Base-by-base conservation (phyloP, 92 coral and sea anemone genomes). In the Chrysogorgia sp. region DNA sequence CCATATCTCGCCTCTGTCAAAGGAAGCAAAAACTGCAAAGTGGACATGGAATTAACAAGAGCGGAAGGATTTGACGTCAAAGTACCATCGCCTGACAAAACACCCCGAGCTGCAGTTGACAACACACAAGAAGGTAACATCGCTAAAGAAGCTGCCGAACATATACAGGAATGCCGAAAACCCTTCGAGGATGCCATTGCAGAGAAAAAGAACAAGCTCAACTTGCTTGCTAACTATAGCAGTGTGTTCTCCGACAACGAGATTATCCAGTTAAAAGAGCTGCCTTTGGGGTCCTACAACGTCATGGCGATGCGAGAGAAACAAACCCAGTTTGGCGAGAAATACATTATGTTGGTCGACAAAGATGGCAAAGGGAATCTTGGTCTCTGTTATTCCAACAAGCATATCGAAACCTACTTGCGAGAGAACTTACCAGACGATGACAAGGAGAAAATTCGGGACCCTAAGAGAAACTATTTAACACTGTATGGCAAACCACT, bases 311-410 rank as follows among this genome's bases (percentile, higher is more conserved):
- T 77, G 77, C 82, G 76, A 33, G 82, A 77, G 41, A 43, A 32
- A 22, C 82, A 77, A 34, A 77, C 82, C 76, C 82, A 77, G 40
- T 77, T 63, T 35, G 82, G 82, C 3, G 55, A 77, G 82, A 77
- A 77, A 40, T 37, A 30, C 19, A 58, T 67, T 3, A 33, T 76
- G 76, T 20, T 40, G 85, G 30, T 81, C 69, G 31, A 24, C 55
- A 33, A 40, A 5, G 31, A 34, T 4, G 24, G 25, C 10, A 40
- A 40, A 67, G 31, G 32, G 19, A 67, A 32, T 40, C 75, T 13
- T 21, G 32, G 49, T 33, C 53, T 66, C 35, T 77, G 82, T 21
- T 60, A 60, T 28, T 77, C 74, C 56, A 77, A 76, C 82, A 76
- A 67, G 10, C 19, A 40, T 5, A 69, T 75, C 68, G 81, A 56